Base-by-base conservation (phyloP, 2,113 vertebrate genomes). In the Sapajus apella region DNA sequence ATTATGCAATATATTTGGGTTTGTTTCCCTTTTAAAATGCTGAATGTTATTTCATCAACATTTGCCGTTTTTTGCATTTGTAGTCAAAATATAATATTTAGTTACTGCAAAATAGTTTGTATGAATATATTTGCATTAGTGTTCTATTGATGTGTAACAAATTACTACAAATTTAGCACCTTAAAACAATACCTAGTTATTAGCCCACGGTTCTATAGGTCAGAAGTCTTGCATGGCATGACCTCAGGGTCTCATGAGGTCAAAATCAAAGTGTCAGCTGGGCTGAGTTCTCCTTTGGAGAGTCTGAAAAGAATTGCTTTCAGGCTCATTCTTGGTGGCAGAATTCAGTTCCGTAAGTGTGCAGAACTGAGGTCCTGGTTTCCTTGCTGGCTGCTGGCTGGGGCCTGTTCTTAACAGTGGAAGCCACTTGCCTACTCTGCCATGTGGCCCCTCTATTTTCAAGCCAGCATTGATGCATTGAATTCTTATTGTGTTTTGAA, bases 31-130 rank as follows among this genome's bases (percentile, higher is more conserved):
- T 75, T 23, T 18, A 25, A 84, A 93, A 80, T 16, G 30, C 16
- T 68, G 66, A 68, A 79, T 43, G 40, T 72, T 88, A 1, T 40
- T 52, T 76, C 12, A 56, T 84, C 89, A 83, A 64, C 13, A 81
- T 55, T 75, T 80, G 37, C 80, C 45, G n/a, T 85, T 95, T 95
- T 94, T 97, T 90, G 12, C 1, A 83, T 76, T 72, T 76, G 89
- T 45, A 83, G 8, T 82, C 7, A 87, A 92, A 90, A 84, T 43
- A 52, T 32, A 85, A 47, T 90, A 45, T 73, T 92, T 56, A 77
- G 30, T 88, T 21, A 64, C n/a, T 83, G 20, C 91, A 45, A 79
- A 75, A 35, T 82, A 72, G 70, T 94, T 61, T 86, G 47, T 37
- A 30, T 87, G 35, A 18, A 5, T 80, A 12, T 68, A 56, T 97